These are phyloP conservation scores for Callitettix versicolor DNA, from an alignment of 1,140 invertebrate species.

Conservation along the genomic window DNA sequence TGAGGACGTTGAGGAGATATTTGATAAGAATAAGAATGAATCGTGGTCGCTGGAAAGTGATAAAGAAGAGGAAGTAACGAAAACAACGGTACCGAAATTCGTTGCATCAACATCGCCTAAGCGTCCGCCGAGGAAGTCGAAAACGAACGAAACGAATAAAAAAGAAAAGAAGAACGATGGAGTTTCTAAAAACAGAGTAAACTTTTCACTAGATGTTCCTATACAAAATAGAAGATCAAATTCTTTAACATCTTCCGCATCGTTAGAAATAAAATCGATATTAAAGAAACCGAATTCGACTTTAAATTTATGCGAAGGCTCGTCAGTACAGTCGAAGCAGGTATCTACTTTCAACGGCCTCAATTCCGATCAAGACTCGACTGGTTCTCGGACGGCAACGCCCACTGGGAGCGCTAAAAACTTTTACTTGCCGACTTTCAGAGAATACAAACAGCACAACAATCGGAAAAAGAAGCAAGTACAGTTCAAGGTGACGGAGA, in stretches of 20 bases:
- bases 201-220: conserved; percentile 14
- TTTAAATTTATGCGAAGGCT: conserved; percentile 26
- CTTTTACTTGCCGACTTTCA: conserved; percentile 22
- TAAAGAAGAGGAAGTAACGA: neutral
- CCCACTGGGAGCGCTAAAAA: neutral
- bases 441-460: conserved; percentile 23
- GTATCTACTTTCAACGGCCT: conserved; percentile 18
- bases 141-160: conserved; percentile 22
- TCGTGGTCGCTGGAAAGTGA: neutral
- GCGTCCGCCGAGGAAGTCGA: conserved; percentile 30
- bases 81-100: conserved; percentile 1
- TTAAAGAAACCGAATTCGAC: conserved; percentile 46
- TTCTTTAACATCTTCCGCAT: conserved; percentile 12
- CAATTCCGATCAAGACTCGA: conserved; percentile 19
- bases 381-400: conserved; percentile 2
- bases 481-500: conserved; percentile 25
- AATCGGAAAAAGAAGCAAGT: conserved; percentile 29
- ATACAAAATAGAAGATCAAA: conserved; percentile 23
- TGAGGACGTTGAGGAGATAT: neutral
- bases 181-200: conserved; percentile 12
- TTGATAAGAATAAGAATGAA: neutral
- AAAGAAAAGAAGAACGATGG: conserved; percentile 9
- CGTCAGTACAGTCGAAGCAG: conserved; percentile 26
- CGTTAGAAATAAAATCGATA: conserved; percentile 45
- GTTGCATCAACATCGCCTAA: conserved; percentile 23